phyloP scores from a whole-genome alignment of 2,888 invertebrate genomes.

The Prosapia bicincta region DNA sequence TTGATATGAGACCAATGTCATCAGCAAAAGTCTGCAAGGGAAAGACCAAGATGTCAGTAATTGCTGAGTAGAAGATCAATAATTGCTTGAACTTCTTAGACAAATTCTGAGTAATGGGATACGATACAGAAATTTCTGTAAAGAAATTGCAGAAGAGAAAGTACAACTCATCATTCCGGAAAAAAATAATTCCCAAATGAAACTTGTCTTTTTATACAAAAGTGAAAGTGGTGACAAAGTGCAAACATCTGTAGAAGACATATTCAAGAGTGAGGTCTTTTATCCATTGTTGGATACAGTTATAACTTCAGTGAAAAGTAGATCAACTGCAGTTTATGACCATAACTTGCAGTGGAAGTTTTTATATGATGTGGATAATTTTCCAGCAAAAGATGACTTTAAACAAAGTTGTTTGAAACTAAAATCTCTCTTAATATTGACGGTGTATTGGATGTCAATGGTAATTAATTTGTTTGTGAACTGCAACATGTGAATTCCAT shows the following conservation, averaged over 20 bases:
- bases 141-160: too few relatives aligned
- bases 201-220: too few relatives aligned
- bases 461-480: neutral
- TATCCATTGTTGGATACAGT: neutral
- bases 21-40: slow-evolving; percentile 15
- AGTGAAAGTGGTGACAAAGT: too few relatives aligned
- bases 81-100: too few relatives aligned
- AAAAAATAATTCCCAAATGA: too few relatives aligned
- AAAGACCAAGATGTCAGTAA: neutral
- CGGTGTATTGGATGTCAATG: neutral
- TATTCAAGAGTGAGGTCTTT: neutral
- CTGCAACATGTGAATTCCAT: too few relatives aligned
- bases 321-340: too few relatives aligned
- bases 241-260: too few relatives aligned
- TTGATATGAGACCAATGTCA: slow-evolving; percentile 9
- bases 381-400: neutral
- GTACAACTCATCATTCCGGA: too few relatives aligned
- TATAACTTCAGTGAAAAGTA: neutral
- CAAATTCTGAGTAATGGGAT: too few relatives aligned
- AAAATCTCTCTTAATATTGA: neutral
- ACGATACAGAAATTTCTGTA: too few relatives aligned
- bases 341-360: slow-evolving; percentile 4
- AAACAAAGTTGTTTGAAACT: slow-evolving; percentile 3
- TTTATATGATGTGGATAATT: neutral
- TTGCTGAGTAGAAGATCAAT: neutral